Base-by-base conservation (phyloP, 2,888 invertebrate genomes). In the Lasioglossum vierecki region DNA sequence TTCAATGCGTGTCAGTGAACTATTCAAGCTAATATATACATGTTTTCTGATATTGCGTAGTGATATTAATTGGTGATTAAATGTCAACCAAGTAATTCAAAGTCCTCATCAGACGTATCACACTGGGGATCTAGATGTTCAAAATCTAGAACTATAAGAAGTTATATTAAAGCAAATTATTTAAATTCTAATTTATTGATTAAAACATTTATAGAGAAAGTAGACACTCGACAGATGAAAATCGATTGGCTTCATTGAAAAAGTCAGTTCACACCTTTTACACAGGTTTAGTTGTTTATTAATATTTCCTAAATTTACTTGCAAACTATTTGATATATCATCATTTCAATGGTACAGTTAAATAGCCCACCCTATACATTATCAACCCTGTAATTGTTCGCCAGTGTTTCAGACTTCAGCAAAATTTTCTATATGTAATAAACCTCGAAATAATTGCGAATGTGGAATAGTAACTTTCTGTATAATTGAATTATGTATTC, bases 71-170 rank as follows among this genome's bases (percentile, higher is more conserved):
- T 79, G 49, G 18, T 68, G 60, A 82, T 53, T 88, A 73, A 83
- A 79, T 82, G 87, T 95, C 95, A 96, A 96, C 97, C 97, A 94
- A 98, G 96, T 92, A 98, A 96, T 95, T 98, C 98, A 94, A 98
- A 98, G 93, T 98, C 98, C 90, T 97, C 97, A 92, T 98, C 98
- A 4, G 98, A 98, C 91, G 97, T 97, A 92, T 97, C 97, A 90
- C 96, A 96, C 88, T 96, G 96, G 92, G 96, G 95, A 86, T 96
- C 96, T 72, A 96, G 95, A 85, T 96, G 96, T 94, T 96, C 96
- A 90, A 96, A 96, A 94, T 96, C 97, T 96, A 96, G 85, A 96
- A 96, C 94, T 95, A 86, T 68, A 92, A 93, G 90, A 89, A 89
- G 88, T 30, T 15, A 76, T n/a, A 13, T 73, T 84, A 84, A 74